Percentiles rank a stretch among this genome's conserved stretches.
Evolutionary conservation across 2,113 vertebrate genomes (phyloP).

Genomic region (Pardalotus punctatus): DNA sequence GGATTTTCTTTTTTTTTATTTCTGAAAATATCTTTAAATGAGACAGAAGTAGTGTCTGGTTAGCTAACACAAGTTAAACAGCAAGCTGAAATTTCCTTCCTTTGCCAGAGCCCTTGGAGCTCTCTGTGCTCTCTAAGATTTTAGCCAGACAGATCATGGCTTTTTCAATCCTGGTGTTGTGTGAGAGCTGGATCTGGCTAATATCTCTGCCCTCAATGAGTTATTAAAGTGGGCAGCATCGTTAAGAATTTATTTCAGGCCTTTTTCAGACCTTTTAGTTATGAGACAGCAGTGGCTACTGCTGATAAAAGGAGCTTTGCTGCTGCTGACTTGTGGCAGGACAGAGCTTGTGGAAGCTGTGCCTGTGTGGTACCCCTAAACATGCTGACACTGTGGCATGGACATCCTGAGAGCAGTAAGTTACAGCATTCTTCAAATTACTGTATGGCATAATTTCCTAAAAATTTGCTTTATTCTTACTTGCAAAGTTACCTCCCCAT

Average conservation of each 20-base stretch:
- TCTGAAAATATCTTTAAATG: neutral
- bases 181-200: neutral
- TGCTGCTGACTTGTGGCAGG: rapidly evolving
- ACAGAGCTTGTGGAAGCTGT: neutral
- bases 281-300: neutral
- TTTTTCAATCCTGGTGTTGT: neutral
- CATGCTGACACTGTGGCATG: rapidly evolving
- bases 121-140: neutral
- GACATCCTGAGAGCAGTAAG: neutral
- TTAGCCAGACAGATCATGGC: neutral
- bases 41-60: neutral
- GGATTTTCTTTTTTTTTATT: neutral
- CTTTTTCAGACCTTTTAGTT: neutral
- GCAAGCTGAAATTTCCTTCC: neutral
- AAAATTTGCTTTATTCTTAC: neutral
- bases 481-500: neutral
- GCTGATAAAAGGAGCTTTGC: neutral
- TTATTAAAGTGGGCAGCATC: neutral
- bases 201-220: neutral
- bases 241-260: neutral
- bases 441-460: neutral
- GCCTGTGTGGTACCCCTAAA: too few species aligned
- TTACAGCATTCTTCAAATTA: neutral
- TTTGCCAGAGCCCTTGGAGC: neutral
- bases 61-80: neutral